Base-by-base conservation (phyloP, 2,113 vertebrate species). In the Dicentrarchus labrax region DNA sequence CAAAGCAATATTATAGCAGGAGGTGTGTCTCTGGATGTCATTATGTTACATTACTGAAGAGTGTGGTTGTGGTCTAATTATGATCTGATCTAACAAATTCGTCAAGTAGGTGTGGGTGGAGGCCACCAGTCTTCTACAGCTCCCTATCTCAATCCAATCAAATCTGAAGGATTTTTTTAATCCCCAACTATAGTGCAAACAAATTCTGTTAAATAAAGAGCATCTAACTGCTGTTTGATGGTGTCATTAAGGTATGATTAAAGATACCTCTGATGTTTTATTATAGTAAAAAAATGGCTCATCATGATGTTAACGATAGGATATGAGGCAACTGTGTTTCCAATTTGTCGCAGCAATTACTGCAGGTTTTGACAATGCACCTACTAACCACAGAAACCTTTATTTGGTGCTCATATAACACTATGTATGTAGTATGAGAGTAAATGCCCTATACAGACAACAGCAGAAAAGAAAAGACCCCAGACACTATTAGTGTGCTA, bases 401-500 rank as follows among this genome's bases (percentile, higher is more conserved):
- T 8, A 54, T 15, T 15, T 7, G n/a, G 69, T 56, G 10, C 57
- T 76, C n/a, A n/a, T 39, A 43, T 70, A 41, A 80, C 57, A 65
- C 57, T 45, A 3, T 30, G 30, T 30, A 30, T 30, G 10, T 53
- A 59, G 57, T 71, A 57, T 59, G 62, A 83, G 82, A 50, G 51
- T 79, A 45, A 79, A 59, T 51, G 79, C 66, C 75, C 43, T 13
- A 4, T 71, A 43, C 56, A 86, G 85, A 87, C 77, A 84, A 71
- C 53, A 70, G 61, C 38, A 78, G 66, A 84, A 70, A 62, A 82
- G 78, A 78, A 47, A 76, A 77, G 69, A 85, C 50, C 76, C 72
- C 82, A 83, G 85, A 91, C 89, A 86, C 84, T 72, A 84, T 92
- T 89, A 80, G 87, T 81, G 86, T 93, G 87, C 87, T 91, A 86